Evolutionary conservation across 2,797 vertebrate species (phyloP), one percentile per base, ranked within the genome.

Genomic region (Gymnoscopelus braueri): DNA sequence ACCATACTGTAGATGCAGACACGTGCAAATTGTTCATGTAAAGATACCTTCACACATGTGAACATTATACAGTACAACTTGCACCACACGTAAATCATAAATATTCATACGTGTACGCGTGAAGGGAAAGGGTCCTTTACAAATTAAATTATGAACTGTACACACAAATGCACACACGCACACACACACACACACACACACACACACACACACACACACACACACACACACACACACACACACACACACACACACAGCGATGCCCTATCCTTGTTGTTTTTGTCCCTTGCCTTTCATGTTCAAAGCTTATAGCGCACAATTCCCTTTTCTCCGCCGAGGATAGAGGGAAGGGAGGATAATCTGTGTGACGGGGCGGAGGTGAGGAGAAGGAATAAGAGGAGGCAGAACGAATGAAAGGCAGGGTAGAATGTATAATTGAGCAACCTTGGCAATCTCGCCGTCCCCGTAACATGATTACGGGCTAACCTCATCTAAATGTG

Each of bases 201-300:
- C 54, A 60, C 48, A 69, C 49, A 88, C 63, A 82, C 63, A 76
- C 84, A 79, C 69, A 85, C 65, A 79, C 79, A 84, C 39, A 64
- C 39, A 52, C 77, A 76, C 73, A 23, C 15, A 23, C 59, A 60
- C 47, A 50, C 52, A 48, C 8, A 59, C 44, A 73, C 71, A 83
- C 77, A 77, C 56, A 65, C 60, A 67, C 58, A 63, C 56, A 67
- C 80, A 80, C 66, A 76, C 73, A 76, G 75, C 78, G 84, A 88
- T 90, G 84, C 84, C 74, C 80, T 88, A 74, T 88, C 77, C 84
- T 86, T 80, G 86, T 91, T 90, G 86, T 90, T 91, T 84, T 85
- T 85, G 80, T 75, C 72, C 78, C 63, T 79, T 79, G 79, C 77
- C 84, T 93, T 94, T 94, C 86, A 93, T 94, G 92, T 94, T 93